phyloP scores from a whole-genome alignment of 2,113 vertebrate genomes.

The Penelope pileata region DNA sequence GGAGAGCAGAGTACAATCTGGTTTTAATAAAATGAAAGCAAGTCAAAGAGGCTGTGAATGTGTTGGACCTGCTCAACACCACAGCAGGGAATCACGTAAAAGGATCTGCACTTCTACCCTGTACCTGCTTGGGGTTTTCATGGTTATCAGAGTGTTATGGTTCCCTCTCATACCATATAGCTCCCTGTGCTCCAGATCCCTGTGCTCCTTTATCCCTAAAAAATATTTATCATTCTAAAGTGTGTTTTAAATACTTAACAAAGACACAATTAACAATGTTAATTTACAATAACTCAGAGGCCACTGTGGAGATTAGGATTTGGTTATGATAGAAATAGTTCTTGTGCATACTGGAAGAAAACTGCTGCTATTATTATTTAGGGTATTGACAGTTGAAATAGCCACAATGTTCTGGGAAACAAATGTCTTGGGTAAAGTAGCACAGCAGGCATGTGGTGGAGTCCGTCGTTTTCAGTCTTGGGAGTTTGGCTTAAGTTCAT shows the following conservation, averaged over 20 bases:
- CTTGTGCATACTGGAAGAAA: neutral
- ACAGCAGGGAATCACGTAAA: neutral
- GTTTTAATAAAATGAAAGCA: neutral
- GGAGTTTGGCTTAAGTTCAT: neutral
- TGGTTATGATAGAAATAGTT: neutral
- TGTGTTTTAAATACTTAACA: neutral
- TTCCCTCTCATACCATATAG: rapidly evolving
- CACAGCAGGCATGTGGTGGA: neutral
- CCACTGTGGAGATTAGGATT: neutral
- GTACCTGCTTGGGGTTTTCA: neutral
- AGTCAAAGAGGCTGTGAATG: neutral
- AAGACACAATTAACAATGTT: neutral
- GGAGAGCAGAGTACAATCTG: neutral
- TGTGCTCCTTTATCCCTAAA: no score
- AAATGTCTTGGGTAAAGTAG: neutral
- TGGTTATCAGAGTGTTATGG: rapidly evolving
- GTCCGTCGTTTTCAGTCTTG: neutral
- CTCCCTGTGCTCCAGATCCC: no score
- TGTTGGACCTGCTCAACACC: neutral
- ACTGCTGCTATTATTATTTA: neutral
- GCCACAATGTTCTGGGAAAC: neutral
- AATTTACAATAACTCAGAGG: neutral
- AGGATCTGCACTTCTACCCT: neutral
- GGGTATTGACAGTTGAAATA: neutral
- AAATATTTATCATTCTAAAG: neutral